Percentiles rank a stretch among this genome's conserved stretches.
These are phyloP conservation scores for Spilarctia lutea DNA, from an alignment of 2,888 invertebrate species.

Conservation along the genomic window DNA sequence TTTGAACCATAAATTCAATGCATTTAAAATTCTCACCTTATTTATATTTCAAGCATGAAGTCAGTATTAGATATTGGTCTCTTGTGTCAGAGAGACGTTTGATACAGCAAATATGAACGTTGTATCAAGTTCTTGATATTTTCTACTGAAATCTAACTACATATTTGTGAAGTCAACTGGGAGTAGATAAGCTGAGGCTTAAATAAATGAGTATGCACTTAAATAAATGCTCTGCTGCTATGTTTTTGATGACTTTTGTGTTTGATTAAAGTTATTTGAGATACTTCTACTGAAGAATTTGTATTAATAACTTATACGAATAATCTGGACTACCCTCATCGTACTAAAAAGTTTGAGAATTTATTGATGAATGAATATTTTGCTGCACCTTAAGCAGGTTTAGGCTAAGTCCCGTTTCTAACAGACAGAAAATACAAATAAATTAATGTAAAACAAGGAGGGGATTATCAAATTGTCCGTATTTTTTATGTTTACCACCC, in stretches of 20 bases:
- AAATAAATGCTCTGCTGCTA: slow-evolving; percentile 33
- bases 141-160: slow-evolving; percentile 36
- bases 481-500: no score
- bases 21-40: slow-evolving; percentile 25
- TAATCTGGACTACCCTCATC: background rate
- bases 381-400: background rate
- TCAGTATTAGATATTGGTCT: slow-evolving; percentile 47
- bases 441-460: no score
- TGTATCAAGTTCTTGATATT: slow-evolving; percentile 47
- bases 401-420: background rate
- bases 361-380: background rate
- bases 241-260: slow-evolving; percentile 20
- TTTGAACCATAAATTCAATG: slow-evolving; percentile 30
- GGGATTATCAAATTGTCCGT: no score
- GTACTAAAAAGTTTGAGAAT: background rate
- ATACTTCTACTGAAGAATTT: background rate
- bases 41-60: slow-evolving; percentile 45
- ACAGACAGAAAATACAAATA: no score
- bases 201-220: slow-evolving; percentile 41
- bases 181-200: slow-evolving; percentile 46
- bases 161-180: slow-evolving; percentile 48
- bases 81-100: slow-evolving; percentile 43
- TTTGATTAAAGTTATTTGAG: slow-evolving; percentile 22
- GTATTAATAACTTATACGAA: background rate
- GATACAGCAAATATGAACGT: slow-evolving; percentile 46